Evolutionary conservation across 2,888 invertebrate genomes (phyloP).

Genomic region (Cerceris rybyensis): DNA sequence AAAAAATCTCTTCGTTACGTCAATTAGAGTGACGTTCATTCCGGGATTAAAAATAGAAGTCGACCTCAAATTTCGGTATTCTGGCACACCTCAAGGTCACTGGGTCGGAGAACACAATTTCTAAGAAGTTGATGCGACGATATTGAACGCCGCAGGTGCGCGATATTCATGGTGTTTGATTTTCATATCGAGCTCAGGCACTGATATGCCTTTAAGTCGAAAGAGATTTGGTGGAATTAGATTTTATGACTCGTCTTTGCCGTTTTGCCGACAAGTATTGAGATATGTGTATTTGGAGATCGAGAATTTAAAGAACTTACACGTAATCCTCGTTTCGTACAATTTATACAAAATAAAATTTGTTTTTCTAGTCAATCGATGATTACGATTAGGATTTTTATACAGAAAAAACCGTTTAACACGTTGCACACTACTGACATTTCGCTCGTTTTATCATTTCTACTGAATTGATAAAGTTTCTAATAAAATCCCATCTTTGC

Average conservation of each 20-base stretch:
- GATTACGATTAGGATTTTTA: too few relatives aligned
- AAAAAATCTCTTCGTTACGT: constrained; percentile 2
- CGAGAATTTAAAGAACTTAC: too few relatives aligned
- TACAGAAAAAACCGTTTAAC: too few relatives aligned
- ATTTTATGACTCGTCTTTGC: neutral
- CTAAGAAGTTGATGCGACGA: constrained; percentile 15
- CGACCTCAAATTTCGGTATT: constrained; percentile 23
- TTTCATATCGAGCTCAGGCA: neutral
- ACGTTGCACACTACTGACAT: too few relatives aligned
- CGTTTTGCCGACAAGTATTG: neutral
- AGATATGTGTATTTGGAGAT: too few relatives aligned
- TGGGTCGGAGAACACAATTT: constrained; percentile 19
- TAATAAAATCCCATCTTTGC: too few relatives aligned
- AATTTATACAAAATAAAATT: too few relatives aligned
- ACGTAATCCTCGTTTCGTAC: too few relatives aligned
- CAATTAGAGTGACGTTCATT: constrained; percentile 17
- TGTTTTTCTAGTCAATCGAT: too few relatives aligned
- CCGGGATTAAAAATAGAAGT: constrained; percentile 9
- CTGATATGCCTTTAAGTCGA: neutral
- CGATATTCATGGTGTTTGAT: constrained; percentile 13
- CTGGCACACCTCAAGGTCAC: constrained; percentile 28
- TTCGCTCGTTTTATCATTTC: too few relatives aligned
- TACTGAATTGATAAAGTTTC: too few relatives aligned
- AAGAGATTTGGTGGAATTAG: neutral
- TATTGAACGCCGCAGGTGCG: constrained; percentile 22